Evolutionary conservation across 2,113 vertebrate species (phyloP).

Genomic region (Synchiropus splendidus): DNA sequence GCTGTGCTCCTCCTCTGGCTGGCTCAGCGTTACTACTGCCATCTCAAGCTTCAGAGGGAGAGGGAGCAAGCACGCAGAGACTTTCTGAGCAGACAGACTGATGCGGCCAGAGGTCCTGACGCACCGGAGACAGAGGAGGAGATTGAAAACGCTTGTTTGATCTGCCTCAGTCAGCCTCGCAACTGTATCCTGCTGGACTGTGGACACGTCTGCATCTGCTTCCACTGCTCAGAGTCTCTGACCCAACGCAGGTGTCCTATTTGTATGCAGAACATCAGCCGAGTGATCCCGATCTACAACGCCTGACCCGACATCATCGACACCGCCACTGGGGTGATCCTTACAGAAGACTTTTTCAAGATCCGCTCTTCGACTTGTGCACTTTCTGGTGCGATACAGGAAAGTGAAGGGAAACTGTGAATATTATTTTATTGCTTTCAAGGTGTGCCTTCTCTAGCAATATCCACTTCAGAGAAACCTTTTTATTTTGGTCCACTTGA

Average conservation of each 20-base stretch:
- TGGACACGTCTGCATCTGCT: slow-evolving; percentile 83
- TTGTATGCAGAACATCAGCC: slow-evolving; percentile 68
- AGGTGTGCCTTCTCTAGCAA: too few relatives aligned
- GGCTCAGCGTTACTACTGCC: slow-evolving; percentile 59
- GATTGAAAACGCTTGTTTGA: slow-evolving; percentile 55
- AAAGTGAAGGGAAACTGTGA: too few relatives aligned
- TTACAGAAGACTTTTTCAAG: too few relatives aligned
- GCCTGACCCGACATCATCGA: too few relatives aligned
- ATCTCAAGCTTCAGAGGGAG: slow-evolving; percentile 28
- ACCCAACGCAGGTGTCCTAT: slow-evolving; percentile 72
- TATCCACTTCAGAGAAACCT: too few relatives aligned
- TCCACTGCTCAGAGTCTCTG: slow-evolving; percentile 72
- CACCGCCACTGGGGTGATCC: too few relatives aligned
- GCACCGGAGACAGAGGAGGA: not conserved
- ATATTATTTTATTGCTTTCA: too few relatives aligned
- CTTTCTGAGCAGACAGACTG: slow-evolving; percentile 31
- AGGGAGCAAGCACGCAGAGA: slow-evolving; percentile 50
- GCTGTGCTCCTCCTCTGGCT: slow-evolving; percentile 53
- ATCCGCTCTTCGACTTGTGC: too few relatives aligned
- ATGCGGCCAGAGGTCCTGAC: not conserved
- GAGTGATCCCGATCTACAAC: slow-evolving; percentile 76
- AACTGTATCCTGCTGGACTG: slow-evolving; percentile 74
- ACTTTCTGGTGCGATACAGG: too few relatives aligned
- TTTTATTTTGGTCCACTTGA: too few relatives aligned
- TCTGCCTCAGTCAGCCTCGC: slow-evolving; percentile 68